Evolutionary conservation across 2,113 vertebrate genomes (phyloP).

Genomic region (Megaceryle torquata): DNA sequence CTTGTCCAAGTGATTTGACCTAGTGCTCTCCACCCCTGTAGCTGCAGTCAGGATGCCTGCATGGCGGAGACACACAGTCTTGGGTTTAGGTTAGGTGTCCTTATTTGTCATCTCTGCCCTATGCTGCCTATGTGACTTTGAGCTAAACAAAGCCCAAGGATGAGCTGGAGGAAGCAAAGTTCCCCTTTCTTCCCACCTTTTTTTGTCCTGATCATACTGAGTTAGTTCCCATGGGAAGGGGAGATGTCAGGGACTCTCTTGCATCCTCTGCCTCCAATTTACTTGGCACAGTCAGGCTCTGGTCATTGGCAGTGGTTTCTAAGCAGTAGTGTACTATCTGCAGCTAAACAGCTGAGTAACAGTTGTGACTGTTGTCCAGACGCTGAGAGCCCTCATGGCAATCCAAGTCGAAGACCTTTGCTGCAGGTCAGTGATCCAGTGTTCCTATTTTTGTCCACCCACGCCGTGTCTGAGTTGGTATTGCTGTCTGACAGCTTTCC

Average conservation of each 20-base stretch:
- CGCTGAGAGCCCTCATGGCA: slow-evolving; percentile 26
- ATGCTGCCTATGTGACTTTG: not conserved
- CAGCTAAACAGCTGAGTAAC: slow-evolving; percentile 59
- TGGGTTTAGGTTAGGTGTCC: not conserved
- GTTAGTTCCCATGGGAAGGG: not conserved
- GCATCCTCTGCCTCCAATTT: not conserved
- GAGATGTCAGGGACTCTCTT: not conserved
- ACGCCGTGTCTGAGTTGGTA: not conserved
- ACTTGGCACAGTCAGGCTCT: not conserved
- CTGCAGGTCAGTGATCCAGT: slow-evolving; percentile 45
- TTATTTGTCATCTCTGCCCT: not conserved
- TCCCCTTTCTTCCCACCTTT: not conserved
- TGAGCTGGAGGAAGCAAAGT: not conserved
- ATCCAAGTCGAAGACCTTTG: slow-evolving; percentile 48
- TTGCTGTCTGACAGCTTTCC: slow-evolving; percentile 29
- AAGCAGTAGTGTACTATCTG: not conserved
- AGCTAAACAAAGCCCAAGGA: not conserved
- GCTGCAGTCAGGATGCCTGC: not conserved
- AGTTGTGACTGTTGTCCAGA: slow-evolving; percentile 50
- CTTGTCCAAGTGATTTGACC: not conserved
- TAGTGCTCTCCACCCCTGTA: not conserved
- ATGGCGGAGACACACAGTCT: not conserved
- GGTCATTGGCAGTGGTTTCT: slow-evolving; percentile 12
- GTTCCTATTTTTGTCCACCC: slow-evolving; percentile 56
- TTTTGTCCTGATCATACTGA: not conserved